These are phyloP conservation scores for Iphiclides podalirius DNA, from an alignment of 2,888 invertebrate species.

Conservation along the genomic window DNA sequence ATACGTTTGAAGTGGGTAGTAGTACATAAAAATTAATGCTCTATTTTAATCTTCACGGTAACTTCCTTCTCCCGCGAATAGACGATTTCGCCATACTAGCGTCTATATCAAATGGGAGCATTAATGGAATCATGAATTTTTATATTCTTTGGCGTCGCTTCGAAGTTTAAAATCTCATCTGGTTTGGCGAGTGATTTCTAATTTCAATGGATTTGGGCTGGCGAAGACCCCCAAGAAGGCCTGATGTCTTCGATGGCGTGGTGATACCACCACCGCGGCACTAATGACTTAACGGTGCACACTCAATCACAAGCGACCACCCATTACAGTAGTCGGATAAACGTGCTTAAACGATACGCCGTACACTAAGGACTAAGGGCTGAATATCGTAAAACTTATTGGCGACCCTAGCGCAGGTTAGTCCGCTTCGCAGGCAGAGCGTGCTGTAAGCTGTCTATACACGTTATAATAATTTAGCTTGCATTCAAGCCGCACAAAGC, in stretches of 20 bases:
- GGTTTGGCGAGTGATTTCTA: background rate
- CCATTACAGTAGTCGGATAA: background rate
- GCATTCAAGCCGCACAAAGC: constrained; percentile 23
- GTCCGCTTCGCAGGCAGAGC: constrained; percentile 7
- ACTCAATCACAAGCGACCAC: background rate
- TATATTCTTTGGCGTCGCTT: no score
- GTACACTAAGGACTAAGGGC: background rate
- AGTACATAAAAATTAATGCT: no score
- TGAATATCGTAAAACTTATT: background rate
- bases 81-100: no score
- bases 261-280: background rate
- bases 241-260: background rate
- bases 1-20: no score
- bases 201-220: background rate
- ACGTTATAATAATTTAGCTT: constrained; percentile 26
- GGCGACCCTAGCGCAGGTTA: constrained; percentile 4
- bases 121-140: no score
- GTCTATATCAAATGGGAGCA: no score
- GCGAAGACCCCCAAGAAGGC: background rate
- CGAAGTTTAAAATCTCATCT: background rate
- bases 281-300: constrained; percentile 15
- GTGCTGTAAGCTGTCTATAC: constrained; percentile 18
- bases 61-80: no score
- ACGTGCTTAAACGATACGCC: background rate
- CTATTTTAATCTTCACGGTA: no score